Percentiles rank a stretch among this genome's conserved stretches.
Evolutionary conservation across 1,140 invertebrate species (phyloP).

Genomic region (Argopecten irradians): DNA sequence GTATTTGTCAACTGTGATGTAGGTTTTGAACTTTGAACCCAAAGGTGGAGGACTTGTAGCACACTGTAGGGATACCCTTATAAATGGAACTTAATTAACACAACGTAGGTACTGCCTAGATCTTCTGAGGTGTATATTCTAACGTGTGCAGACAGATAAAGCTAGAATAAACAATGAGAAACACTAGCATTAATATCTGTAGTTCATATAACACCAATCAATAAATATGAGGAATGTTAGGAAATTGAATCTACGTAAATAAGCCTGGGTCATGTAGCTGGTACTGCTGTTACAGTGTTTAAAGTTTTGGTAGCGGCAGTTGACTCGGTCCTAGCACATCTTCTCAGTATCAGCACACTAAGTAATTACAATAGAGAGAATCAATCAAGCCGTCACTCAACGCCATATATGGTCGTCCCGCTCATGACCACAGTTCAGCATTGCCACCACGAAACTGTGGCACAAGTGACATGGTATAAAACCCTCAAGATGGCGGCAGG

Average conservation of each 20-base stretch:
- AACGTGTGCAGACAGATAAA: background rate
- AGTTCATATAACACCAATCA: background rate
- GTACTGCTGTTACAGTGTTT: background rate
- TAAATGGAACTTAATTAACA: no score
- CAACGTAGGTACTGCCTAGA: no score
- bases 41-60: no score
- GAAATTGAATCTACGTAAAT: background rate
- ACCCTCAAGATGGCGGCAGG: conserved; percentile 11
- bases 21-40: no score
- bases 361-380: background rate
- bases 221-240: background rate
- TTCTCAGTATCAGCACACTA: conserved; percentile 7
- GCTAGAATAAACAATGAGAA: no score
- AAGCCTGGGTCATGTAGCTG: background rate
- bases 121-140: background rate
- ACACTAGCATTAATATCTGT: background rate
- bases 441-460: background rate
- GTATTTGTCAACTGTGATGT: no score
- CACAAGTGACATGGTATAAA: conserved; percentile 18
- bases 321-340: background rate
- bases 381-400: background rate
- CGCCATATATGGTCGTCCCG: conserved; percentile 19
- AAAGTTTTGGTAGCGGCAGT: background rate
- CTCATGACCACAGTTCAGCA: conserved; percentile 20
- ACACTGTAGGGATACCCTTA: no score